Percentiles rank a stretch among this genome's conserved stretches.
phyloP scores from a whole-genome alignment of 2,888 invertebrate species.

The Toxonevra muliebris region DNA sequence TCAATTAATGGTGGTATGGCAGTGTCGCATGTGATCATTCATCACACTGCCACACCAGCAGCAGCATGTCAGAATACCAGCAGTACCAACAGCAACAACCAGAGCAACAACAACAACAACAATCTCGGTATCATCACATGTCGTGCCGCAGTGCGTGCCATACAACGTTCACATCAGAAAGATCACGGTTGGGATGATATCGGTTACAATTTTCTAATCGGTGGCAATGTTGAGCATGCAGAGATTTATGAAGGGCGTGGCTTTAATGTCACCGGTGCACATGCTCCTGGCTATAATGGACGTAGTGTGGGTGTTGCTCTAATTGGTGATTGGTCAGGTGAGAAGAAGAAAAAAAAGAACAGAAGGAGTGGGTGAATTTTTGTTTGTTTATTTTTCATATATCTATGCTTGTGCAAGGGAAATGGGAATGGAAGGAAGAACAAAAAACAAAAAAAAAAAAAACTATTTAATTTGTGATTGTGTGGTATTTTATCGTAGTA shows the following conservation, averaged over 20 bases:
- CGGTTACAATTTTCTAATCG: conserved; percentile 59
- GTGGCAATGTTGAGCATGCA: conserved; percentile 67
- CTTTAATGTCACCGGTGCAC: conserved; percentile 54
- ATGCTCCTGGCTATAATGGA: conserved; percentile 66
- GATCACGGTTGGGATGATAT: conserved; percentile 61
- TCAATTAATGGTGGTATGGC: conserved; percentile 53
- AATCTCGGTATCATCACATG: conserved; percentile 67
- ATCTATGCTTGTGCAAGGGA: too few species aligned
- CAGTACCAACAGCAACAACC: conserved; percentile 61
- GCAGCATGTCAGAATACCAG: too few species aligned
- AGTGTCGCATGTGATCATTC: conserved; percentile 72
- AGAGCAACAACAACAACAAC: conserved; percentile 59
- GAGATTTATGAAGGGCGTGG: conserved; percentile 61
- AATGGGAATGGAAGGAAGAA: too few species aligned
- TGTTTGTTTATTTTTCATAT: too few species aligned
- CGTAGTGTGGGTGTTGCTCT: conserved; percentile 73
- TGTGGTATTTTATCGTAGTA: too few species aligned
- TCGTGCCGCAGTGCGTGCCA: conserved; percentile 67
- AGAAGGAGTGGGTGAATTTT: too few species aligned
- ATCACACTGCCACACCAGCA: conserved; percentile 71
- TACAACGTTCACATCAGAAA: conserved; percentile 71
- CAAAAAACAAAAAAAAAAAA: not conserved
- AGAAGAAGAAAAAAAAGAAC: conserved; percentile 6
- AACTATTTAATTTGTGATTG: too few species aligned
- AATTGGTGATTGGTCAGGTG: conserved; percentile 66